Conservation (phyloP, 2,797 vertebrate species). For the Gouania willdenowi region DNA sequence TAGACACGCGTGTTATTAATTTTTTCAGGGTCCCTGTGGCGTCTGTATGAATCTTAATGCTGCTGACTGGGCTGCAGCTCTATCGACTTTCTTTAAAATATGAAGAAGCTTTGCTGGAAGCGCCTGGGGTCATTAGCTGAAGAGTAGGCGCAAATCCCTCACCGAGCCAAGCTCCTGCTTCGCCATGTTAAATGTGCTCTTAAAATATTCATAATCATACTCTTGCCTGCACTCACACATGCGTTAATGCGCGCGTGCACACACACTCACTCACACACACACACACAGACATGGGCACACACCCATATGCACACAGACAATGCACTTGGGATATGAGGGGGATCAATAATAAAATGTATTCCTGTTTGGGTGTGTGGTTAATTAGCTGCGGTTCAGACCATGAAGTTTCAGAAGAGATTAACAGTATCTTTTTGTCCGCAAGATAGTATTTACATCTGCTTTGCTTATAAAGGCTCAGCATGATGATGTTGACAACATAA, state of each 20-base stretch:
- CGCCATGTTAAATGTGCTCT: constrained; percentile 81
- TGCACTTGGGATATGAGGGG: constrained; percentile 59
- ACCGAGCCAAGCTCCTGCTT: constrained; percentile 70
- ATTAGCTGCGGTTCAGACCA: constrained; percentile 79
- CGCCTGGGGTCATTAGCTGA: constrained; percentile 83
- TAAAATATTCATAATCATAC: constrained; percentile 88
- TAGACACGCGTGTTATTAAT: constrained; percentile 84
- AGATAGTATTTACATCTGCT: constrained; percentile 60
- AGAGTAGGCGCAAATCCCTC: constrained; percentile 81
- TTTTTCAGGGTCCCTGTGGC: constrained; percentile 78
- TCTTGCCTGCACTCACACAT: constrained; percentile 56
- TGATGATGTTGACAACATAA: constrained; percentile 45
- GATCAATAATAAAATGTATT: constrained; percentile 85
- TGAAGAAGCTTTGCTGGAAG: constrained; percentile 84
- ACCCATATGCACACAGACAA: constrained; percentile 50
- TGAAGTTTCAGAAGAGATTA: constrained; percentile 80
- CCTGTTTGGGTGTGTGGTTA: constrained; percentile 80
- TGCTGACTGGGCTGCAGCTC: constrained; percentile 79
- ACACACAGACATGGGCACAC: constrained; percentile 22
- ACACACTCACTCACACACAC: constrained; percentile 16
- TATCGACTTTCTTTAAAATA: constrained; percentile 86
- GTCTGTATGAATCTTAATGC: constrained; percentile 82
- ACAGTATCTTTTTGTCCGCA: constrained; percentile 66
- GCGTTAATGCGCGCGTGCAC: constrained; percentile 26
- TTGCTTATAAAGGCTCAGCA: constrained; percentile 31